Conservation (phyloP, 2,113 vertebrate genomes). For the Electrona antarctica region DNA sequence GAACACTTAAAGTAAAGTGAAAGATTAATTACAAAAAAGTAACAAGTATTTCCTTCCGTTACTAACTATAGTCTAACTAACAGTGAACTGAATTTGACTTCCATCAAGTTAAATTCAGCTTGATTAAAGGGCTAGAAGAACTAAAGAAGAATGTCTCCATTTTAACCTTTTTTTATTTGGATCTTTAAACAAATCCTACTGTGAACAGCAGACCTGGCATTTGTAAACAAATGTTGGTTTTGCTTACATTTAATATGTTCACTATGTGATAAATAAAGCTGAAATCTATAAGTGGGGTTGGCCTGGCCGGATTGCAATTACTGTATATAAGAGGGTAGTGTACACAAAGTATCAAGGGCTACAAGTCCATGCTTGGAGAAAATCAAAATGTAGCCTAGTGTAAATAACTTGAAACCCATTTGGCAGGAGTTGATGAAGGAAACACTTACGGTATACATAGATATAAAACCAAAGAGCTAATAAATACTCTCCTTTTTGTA, state of each 20-base stretch:
- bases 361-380: conserved; percentile 34
- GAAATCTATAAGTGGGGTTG: not conserved
- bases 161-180: no score
- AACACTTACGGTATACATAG: conserved; percentile 60
- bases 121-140: conserved; percentile 10
- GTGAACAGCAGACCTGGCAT: not conserved
- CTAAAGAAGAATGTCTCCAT: conserved; percentile 10
- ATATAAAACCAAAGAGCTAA: conserved; percentile 55
- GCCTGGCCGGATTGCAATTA: not conserved
- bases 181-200: not conserved
- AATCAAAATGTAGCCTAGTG: no score
- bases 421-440: conserved; percentile 63
- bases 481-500: conserved; percentile 38
- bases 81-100: no score
- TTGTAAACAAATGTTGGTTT: not conserved
- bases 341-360: conserved; percentile 21
- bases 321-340: conserved; percentile 30
- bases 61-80: no score
- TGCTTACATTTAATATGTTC: not conserved
- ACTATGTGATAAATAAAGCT: not conserved
- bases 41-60: no score
- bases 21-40: no score
- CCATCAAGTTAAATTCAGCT: not conserved
- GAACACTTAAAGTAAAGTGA: not conserved
- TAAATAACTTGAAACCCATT: conserved; percentile 24